Conservation (phyloP, 2,113 vertebrate genomes). For the Limnothrissa miodon region DNA sequence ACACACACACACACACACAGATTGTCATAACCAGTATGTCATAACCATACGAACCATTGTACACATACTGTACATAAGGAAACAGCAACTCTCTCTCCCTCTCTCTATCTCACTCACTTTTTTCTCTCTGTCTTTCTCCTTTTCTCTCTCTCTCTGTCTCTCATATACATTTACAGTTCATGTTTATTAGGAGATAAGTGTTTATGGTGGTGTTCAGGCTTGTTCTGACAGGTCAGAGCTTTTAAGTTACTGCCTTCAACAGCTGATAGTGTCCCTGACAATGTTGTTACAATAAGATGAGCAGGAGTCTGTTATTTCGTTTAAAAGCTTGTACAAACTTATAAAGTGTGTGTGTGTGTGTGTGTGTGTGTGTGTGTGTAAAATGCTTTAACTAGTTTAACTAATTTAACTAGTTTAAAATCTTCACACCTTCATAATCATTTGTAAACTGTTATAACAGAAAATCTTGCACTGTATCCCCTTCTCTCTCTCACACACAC, state of each 20-base stretch:
- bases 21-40: too few relatives aligned
- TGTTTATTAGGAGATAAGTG: background rate
- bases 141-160: background rate
- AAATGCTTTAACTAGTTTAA: background rate
- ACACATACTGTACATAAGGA: too few relatives aligned
- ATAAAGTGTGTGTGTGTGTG: constrained; percentile 12
- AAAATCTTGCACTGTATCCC: too few relatives aligned
- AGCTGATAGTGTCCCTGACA: constrained; percentile 5
- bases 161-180: background rate
- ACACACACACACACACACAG: too few relatives aligned
- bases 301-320: background rate
- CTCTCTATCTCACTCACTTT: background rate
- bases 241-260: background rate
- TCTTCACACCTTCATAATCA: background rate
- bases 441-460: background rate
- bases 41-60: too few relatives aligned
- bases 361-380: background rate
- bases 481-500: too few relatives aligned
- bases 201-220: background rate
- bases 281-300: background rate
- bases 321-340: constrained; percentile 14
- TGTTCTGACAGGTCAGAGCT: background rate
- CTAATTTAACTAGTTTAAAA: background rate
- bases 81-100: background rate
- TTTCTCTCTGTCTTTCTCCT: background rate